Conservation (phyloP, 2,888 invertebrate species). For the Nomada hirtipes region DNA sequence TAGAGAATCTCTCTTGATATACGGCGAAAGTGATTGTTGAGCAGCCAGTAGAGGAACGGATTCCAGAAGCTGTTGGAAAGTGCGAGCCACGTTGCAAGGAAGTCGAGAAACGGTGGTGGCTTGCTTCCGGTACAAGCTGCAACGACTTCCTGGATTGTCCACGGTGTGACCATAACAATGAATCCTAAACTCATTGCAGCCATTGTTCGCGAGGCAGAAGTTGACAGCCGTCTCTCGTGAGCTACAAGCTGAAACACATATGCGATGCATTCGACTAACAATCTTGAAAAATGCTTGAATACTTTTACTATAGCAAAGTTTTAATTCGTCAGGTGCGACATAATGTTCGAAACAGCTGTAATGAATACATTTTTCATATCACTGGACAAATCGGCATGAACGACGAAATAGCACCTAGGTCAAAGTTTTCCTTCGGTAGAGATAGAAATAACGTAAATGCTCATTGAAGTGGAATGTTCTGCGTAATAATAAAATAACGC, state of each 20-base stretch:
- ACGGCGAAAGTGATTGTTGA: conserved; percentile 93
- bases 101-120: conserved; percentile 93
- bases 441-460: not conserved
- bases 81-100: conserved; percentile 94
- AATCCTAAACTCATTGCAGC: conserved; percentile 96
- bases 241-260: conserved; percentile 85
- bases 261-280: not conserved
- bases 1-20: conserved; percentile 91
- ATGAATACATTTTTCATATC: no score
- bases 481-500: not conserved
- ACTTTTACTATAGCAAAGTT: not conserved
- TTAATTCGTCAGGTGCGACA: no score
- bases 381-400: no score
- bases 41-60: conserved; percentile 94
- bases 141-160: conserved; percentile 96
- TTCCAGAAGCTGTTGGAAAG: conserved; percentile 96
- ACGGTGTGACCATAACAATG: conserved; percentile 96
- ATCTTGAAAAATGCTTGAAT: not conserved
- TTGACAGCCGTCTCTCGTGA: conserved; percentile 90
- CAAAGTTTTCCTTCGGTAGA: no score
- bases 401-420: no score
- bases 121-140: conserved; percentile 95
- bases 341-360: no score
- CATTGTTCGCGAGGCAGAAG: conserved; percentile 94
- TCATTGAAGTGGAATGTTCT: not conserved